These are phyloP conservation scores for Aythya baeri DNA, from an alignment of 2,113 vertebrate genomes.

Conservation along the genomic window DNA sequence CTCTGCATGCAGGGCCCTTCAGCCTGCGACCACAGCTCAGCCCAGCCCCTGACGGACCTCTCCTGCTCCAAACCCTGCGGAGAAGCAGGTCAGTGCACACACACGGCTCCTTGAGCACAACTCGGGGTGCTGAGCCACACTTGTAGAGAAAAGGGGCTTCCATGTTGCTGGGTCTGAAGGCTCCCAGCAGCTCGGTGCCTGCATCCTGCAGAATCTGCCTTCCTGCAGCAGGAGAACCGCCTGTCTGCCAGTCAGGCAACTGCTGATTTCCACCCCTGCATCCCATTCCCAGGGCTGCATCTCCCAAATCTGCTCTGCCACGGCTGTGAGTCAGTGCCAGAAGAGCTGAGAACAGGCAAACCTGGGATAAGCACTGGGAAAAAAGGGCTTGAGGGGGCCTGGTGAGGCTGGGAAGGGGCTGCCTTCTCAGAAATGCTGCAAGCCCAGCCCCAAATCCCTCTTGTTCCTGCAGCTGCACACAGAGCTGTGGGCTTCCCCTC, in stretches of 20 bases:
- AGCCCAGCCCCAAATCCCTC: neutral
- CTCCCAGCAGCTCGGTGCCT: neutral
- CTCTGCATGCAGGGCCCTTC: neutral
- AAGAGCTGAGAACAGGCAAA: neutral
- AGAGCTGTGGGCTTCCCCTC: no score
- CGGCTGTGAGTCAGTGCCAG: neutral
- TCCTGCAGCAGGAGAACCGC: neutral
- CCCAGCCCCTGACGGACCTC: neutral
- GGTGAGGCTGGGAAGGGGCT: neutral
- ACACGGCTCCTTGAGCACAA: neutral
- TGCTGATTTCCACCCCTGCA: conserved; percentile 10
- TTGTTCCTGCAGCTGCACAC: neutral
- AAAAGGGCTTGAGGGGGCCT: neutral
- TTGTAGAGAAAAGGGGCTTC: neutral
- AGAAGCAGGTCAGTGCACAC: neutral
- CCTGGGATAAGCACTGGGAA: neutral
- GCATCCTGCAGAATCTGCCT: neutral
- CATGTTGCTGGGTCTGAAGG: neutral
- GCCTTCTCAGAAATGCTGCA: neutral
- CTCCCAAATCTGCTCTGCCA: neutral
- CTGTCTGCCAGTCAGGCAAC: neutral
- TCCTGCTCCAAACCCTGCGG: neutral
- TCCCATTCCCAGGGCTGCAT: neutral
- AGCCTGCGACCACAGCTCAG: neutral
- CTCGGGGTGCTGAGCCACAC: neutral